Evolutionary conservation across 2,113 vertebrate species (phyloP).

Genomic region (Cinclus mexicanus): DNA sequence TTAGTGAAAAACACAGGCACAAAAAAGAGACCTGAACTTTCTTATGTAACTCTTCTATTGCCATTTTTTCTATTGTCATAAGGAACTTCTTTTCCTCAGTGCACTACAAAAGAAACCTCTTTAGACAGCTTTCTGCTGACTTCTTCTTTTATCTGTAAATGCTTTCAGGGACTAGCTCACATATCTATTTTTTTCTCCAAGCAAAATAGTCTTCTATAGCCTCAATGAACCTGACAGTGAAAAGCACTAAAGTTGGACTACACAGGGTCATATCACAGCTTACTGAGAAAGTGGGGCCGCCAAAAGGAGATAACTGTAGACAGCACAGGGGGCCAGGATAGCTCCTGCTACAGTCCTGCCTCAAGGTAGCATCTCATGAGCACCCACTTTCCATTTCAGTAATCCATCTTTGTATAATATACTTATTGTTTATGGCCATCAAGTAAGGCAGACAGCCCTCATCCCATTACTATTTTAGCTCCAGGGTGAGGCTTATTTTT

Average conservation of each 20-base stretch:
- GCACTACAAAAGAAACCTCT: constrained; percentile 59
- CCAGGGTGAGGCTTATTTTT: constrained; percentile 69
- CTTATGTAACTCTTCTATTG: constrained; percentile 39
- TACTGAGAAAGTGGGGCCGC: background rate
- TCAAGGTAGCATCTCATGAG: constrained; percentile 56
- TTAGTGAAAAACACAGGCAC: background rate
- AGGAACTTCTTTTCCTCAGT: background rate
- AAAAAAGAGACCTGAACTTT: background rate
- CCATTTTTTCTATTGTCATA: constrained; percentile 5
- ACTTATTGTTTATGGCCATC: constrained; percentile 58
- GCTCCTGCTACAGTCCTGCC: constrained; percentile 38
- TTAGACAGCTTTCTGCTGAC: constrained; percentile 46
- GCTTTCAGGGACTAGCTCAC: constrained; percentile 46
- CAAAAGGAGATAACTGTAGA: constrained; percentile 26
- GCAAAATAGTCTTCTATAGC: constrained; percentile 48
- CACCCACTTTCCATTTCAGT: constrained; percentile 62
- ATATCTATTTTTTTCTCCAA: constrained; percentile 4
- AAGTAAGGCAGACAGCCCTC: constrained; percentile 55
- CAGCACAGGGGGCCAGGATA: background rate
- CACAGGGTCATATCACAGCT: constrained; percentile 21
- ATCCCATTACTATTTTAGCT: constrained; percentile 65
- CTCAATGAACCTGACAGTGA: constrained; percentile 34
- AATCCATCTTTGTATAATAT: constrained; percentile 67
- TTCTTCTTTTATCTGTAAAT: constrained; percentile 60
- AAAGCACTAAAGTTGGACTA: constrained; percentile 33